phyloP scores from a whole-genome alignment of 2,113 vertebrate genomes.

The Etia nguti region DNA sequence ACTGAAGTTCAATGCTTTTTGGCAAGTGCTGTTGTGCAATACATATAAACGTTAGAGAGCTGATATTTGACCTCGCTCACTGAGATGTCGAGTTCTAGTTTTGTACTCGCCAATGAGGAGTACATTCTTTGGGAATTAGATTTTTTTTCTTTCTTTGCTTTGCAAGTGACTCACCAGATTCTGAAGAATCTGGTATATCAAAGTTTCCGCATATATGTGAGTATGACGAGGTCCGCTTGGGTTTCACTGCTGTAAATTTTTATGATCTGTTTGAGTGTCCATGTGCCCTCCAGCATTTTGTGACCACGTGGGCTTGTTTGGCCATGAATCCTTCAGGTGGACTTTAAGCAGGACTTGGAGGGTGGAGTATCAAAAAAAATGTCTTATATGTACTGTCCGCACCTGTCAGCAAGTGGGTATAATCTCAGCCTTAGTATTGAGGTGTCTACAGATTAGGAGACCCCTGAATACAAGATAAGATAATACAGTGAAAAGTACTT shows the following conservation, averaged over 20 bases:
- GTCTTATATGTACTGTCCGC: background rate
- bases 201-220: background rate
- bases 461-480: background rate
- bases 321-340: background rate
- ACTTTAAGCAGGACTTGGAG: background rate
- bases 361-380: background rate
- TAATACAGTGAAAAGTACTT: background rate
- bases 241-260: background rate
- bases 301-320: background rate
- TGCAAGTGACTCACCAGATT: background rate
- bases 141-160: background rate
- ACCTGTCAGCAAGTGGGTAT: background rate
- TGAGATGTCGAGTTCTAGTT: background rate
- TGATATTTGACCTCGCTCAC: background rate
- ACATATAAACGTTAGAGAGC: background rate
- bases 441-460: background rate
- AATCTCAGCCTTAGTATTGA: background rate
- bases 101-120: background rate
- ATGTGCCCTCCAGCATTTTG: background rate
- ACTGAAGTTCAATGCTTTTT: background rate
- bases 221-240: background rate
- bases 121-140: accelerated
- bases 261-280: background rate
- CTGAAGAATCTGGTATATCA: background rate
- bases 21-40: background rate